These are phyloP conservation scores for Thyatira batis DNA, from an alignment of 2,888 invertebrate species.

Conservation along the genomic window DNA sequence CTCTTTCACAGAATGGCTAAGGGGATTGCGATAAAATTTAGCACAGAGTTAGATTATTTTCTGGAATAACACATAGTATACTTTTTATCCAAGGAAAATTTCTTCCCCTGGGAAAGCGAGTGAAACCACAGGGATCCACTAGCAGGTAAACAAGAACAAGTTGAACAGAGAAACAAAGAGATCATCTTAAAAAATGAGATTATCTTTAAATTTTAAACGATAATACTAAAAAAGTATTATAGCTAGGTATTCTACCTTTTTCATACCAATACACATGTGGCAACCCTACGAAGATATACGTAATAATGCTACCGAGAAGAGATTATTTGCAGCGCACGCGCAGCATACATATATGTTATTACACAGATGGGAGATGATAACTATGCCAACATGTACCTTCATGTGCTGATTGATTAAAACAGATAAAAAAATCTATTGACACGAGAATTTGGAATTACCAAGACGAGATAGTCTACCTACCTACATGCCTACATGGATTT, in stretches of 20 bases:
- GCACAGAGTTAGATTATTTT: too few relatives aligned
- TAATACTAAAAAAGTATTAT: neutral
- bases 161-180: too few relatives aligned
- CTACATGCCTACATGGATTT: neutral
- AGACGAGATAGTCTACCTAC: too few relatives aligned
- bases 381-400: neutral
- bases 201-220: neutral
- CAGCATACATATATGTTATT: neutral
- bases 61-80: too few relatives aligned
- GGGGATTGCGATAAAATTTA: too few relatives aligned
- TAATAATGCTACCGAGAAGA: conserved; percentile 5
- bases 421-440: neutral
- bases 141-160: too few relatives aligned
- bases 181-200: too few relatives aligned
- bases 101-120: too few relatives aligned
- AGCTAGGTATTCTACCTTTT: too few relatives aligned
- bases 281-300: neutral
- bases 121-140: too few relatives aligned
- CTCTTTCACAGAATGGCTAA: too few relatives aligned
- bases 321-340: conserved; percentile 1
- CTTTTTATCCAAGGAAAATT: too few relatives aligned
- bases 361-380: neutral
- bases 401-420: neutral
- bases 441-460: neutral
- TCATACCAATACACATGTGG: neutral